phyloP scores from a whole-genome alignment of 2,797 vertebrate genomes.

The Netta rufina region DNA sequence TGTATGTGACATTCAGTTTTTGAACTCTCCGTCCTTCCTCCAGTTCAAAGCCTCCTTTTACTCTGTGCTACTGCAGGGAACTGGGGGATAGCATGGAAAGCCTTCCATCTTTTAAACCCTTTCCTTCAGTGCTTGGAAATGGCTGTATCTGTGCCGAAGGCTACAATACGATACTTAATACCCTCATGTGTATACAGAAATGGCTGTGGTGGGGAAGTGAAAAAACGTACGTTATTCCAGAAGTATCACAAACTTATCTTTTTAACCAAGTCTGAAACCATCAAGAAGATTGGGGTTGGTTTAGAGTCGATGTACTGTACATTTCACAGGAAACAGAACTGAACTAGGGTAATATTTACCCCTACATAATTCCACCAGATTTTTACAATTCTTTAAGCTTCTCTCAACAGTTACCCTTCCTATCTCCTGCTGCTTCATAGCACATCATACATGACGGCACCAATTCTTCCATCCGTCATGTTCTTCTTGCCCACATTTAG shows the following conservation, averaged over 20 bases:
- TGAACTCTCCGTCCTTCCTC: neutral
- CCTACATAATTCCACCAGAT: neutral
- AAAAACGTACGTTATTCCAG: neutral
- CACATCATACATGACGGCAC: too few relatives aligned
- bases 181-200: neutral
- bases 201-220: fast-evolving
- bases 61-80: fast-evolving
- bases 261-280: neutral
- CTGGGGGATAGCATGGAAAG: neutral
- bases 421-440: neutral
- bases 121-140: neutral
- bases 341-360: neutral
- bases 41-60: neutral
- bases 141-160: neutral
- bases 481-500: neutral
- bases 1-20: neutral
- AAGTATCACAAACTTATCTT: neutral
- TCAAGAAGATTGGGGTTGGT: neutral
- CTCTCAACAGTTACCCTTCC: neutral
- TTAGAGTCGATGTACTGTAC: neutral
- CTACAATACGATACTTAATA: too few relatives aligned
- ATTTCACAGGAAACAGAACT: neutral
- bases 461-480: neutral
- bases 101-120: neutral
- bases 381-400: neutral